phyloP scores from a whole-genome alignment of 2,797 vertebrate genomes.

The Microcaecilia unicolor region DNA sequence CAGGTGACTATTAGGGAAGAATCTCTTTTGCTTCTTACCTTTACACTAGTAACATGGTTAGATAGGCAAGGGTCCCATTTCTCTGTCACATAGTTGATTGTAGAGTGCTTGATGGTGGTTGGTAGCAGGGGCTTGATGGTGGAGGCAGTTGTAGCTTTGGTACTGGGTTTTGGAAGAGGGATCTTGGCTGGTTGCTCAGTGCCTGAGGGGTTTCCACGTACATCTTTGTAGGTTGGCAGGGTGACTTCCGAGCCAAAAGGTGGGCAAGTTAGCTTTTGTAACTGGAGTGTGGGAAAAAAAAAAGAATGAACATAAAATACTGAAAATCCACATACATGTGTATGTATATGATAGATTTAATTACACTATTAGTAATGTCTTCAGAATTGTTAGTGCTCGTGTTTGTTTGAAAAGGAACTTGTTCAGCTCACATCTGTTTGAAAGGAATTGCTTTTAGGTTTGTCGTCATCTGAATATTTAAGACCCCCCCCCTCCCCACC shows the following conservation, averaged over 20 bases:
- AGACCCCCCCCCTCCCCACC: too few relatives aligned
- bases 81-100: neutral
- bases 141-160: fast-evolving
- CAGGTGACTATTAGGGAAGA: slow-evolving; percentile 10
- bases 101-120: fast-evolving
- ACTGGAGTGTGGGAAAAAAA: neutral
- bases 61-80: slow-evolving; percentile 11
- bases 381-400: too few relatives aligned
- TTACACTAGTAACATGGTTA: neutral
- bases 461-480: too few relatives aligned
- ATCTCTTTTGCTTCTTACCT: neutral
- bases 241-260: neutral
- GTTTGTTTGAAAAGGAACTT: too few relatives aligned
- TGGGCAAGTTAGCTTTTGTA: slow-evolving; percentile 10
- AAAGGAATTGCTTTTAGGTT: too few relatives aligned
- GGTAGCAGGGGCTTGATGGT: neutral
- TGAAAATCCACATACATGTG: too few relatives aligned
- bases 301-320: neutral
- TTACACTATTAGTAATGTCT: too few relatives aligned
- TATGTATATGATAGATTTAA: too few relatives aligned
- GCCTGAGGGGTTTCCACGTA: too few relatives aligned
- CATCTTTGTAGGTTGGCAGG: neutral
- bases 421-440: too few relatives aligned
- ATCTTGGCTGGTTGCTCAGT: too few relatives aligned
- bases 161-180: neutral